phyloP scores from a whole-genome alignment of 2,113 vertebrate species.

The Saguinus imperator region DNA sequence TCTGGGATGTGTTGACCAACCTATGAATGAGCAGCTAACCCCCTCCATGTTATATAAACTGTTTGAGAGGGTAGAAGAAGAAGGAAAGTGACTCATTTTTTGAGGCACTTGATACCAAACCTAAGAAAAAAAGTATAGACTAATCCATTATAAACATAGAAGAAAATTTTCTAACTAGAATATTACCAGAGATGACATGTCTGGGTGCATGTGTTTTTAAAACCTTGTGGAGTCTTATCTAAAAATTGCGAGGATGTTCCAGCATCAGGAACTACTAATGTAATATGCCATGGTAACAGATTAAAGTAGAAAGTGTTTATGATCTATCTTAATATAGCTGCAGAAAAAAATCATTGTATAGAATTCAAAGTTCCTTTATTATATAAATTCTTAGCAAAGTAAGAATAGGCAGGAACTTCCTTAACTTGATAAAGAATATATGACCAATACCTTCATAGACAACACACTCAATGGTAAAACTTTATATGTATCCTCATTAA shows the following conservation, averaged over 20 bases:
- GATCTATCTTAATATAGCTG: background rate
- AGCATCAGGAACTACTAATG: no score
- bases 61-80: no score
- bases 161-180: background rate
- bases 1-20: no score
- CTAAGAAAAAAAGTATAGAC: no score
- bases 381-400: background rate
- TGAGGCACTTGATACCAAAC: no score
- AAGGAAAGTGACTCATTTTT: no score
- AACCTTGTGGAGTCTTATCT: background rate
- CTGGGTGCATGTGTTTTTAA: background rate
- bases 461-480: background rate
- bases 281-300: background rate
- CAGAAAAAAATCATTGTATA: slow-evolving; percentile 3
- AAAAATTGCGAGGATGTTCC: background rate
- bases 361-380: background rate
- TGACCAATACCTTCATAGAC: background rate
- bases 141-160: background rate
- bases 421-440: background rate
- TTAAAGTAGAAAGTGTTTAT: background rate
- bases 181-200: slow-evolving; percentile 1
- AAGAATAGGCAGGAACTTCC: background rate
- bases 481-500: background rate
- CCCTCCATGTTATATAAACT: no score
- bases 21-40: no score